Conservation (phyloP, 2,888 invertebrate genomes). For the Actias luna region DNA sequence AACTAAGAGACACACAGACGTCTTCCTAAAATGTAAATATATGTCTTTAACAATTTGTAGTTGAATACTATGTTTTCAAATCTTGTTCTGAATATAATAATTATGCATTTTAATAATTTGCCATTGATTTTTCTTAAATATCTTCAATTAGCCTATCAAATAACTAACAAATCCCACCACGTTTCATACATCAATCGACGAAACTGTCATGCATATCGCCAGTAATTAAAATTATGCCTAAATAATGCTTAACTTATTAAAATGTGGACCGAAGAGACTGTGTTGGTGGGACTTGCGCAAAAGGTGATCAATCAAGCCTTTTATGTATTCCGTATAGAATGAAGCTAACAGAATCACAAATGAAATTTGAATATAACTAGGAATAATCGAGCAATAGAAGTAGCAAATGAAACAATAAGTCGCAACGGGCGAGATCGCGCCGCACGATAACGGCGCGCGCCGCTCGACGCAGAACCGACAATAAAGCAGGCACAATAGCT, state of each 20-base stretch:
- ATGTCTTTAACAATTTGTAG: no score
- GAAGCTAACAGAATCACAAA: not conserved
- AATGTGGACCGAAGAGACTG: not conserved
- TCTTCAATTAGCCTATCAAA: no score
- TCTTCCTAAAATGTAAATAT: no score
- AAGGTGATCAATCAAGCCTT: not conserved
- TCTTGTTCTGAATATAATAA: no score
- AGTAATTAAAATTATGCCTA: no score
- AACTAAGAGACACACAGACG: no score
- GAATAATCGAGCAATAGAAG: not conserved
- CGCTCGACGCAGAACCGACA: not conserved
- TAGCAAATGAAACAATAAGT: not conserved
- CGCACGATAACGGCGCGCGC: not conserved
- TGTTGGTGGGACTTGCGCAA: not conserved
- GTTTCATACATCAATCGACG: no score
- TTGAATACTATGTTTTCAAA: no score
- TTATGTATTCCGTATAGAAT: not conserved
- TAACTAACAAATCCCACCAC: no score
- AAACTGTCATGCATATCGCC: no score
- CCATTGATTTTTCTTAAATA: no score
- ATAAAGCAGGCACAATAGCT: conserved; percentile 2
- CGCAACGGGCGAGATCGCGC: not conserved
- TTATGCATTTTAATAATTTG: no score
- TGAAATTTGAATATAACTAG: not conserved
- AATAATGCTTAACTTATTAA: not conserved